Evolutionary conservation across 2,797 vertebrate genomes (phyloP).

Genomic region (Alfaro cultratus): DNA sequence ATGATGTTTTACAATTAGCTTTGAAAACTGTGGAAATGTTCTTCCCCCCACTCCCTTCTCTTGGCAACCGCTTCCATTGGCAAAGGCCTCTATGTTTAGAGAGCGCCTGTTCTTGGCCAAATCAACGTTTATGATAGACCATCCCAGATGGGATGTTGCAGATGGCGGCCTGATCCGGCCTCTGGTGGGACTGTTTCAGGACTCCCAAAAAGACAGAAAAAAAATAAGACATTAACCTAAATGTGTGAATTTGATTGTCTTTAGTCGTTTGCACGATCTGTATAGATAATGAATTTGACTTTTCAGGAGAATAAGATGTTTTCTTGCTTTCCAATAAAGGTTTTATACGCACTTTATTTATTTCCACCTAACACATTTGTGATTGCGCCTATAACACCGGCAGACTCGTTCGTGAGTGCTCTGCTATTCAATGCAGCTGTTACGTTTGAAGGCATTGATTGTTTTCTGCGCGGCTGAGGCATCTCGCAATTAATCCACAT

Average conservation of each 20-base stretch:
- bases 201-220: conserved; percentile 46
- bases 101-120: conserved; percentile 68
- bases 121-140: conserved; percentile 75
- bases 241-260: conserved; percentile 11
- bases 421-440: conserved; percentile 77
- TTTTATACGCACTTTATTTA: conserved; percentile 5
- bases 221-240: conserved; percentile 30
- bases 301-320: conserved; percentile 16
- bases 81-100: conserved; percentile 66
- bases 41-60: conserved; percentile 53
- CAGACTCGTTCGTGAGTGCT: conserved; percentile 66
- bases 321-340: neutral
- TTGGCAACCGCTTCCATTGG: conserved; percentile 69
- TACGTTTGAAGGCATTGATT: conserved; percentile 80
- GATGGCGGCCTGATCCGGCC: conserved; percentile 74
- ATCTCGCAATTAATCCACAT: conserved; percentile 80
- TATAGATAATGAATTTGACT: conserved; percentile 7
- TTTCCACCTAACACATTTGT: conserved; percentile 23
- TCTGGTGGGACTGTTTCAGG: conserved; percentile 69
- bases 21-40: conserved; percentile 69
- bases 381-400: conserved; percentile 26
- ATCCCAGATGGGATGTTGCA: conserved; percentile 78
- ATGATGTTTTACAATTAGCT: conserved; percentile 76
- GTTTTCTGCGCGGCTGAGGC: conserved; percentile 75
- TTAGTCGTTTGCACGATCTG: neutral